Percentiles rank a stretch among this genome's conserved stretches.
phyloP scores from a whole-genome alignment of 2,797 vertebrate genomes.

The Neosilurus hyrtlii region DNA sequence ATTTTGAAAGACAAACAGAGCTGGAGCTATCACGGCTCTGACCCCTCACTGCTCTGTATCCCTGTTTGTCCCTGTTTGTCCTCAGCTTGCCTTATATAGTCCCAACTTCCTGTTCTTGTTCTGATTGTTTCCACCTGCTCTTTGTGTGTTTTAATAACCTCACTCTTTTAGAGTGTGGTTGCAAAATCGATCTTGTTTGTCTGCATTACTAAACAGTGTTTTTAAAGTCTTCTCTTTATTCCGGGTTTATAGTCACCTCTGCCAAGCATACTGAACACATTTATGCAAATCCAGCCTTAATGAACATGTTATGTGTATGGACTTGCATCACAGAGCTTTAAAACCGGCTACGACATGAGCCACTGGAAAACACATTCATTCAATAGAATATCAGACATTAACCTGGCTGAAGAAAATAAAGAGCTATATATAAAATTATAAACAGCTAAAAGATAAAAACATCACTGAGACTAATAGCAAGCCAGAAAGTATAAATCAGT shows the following conservation, averaged over 20 bases:
- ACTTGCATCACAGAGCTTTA: neutral
- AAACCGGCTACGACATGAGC: neutral
- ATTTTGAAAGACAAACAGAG: neutral
- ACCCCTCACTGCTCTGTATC: neutral
- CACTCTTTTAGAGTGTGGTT: neutral
- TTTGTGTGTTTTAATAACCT: neutral
- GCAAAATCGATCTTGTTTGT: neutral
- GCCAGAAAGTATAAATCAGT: constrained; percentile 15
- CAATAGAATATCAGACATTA: constrained; percentile 1
- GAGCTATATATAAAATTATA: neutral
- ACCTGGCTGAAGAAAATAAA: constrained; percentile 2
- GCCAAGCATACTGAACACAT: neutral
- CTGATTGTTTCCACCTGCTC: neutral
- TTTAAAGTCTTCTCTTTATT: neutral
- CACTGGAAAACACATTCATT: neutral
- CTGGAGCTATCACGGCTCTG: neutral
- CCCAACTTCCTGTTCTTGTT: neutral
- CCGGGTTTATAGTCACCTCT: neutral
- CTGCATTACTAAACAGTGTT: neutral
- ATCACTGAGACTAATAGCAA: constrained; percentile 9
- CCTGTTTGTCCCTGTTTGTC: neutral
- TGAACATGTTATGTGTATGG: neutral
- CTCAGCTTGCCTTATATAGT: neutral
- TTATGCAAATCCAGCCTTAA: neutral
- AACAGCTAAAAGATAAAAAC: neutral